Evolutionary conservation across 2,113 vertebrate genomes (phyloP), one percentile per base, ranked within the genome.

Genomic region (Brachypteracias leptosomus): DNA sequence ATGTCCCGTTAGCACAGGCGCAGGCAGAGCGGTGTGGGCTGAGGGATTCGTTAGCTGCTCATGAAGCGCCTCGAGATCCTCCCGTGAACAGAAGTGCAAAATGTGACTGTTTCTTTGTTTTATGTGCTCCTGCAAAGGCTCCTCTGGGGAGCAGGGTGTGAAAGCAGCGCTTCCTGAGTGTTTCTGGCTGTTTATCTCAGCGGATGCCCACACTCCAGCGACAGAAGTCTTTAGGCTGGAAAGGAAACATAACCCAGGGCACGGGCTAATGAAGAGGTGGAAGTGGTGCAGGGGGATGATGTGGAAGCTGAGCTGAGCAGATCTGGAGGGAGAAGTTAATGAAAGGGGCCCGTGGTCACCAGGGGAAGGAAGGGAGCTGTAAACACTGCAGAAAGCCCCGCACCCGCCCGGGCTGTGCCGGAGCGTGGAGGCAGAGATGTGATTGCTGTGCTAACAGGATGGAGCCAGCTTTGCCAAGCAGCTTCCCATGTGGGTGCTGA

Each of bases 401-500:
- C 67, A 88, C 18, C 31, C 18, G 54, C 40, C 49, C 29, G 2
- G 13, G 31, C 94, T 85, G 77, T 76, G 52, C 57, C 54, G 29
- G 88, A 57, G 63, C 2, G 25, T 78, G 73, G 68, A 72, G 76
- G 80, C 62, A 46, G 18, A n/a, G n/a, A n/a, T 13, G 38, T n/a
- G 67, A 57, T 84, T 89, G 57, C 52, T 76, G 78, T 82, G 55
- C 90, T 85, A 68, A 40, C 66, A 88, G 91, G 75, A 90, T 79
- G 66, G 63, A 92, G 74, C 82, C 70, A 80, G 36, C 87, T 84
- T 49, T 59, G 36, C 93, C 47, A 79, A 83, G 78, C 63, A 91
- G 85, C 68, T 91, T 95, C 90, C 93, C 72, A 2, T 92, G 82
- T 90, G 89, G 86, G 76, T 94, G 81, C 85, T 74, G 91, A 91